A percentile compares a stretch with the other conserved stretches of the same genome.
Evolutionary conservation across 1,140 invertebrate species (phyloP).

Genomic region (Ostrea edulis): DNA sequence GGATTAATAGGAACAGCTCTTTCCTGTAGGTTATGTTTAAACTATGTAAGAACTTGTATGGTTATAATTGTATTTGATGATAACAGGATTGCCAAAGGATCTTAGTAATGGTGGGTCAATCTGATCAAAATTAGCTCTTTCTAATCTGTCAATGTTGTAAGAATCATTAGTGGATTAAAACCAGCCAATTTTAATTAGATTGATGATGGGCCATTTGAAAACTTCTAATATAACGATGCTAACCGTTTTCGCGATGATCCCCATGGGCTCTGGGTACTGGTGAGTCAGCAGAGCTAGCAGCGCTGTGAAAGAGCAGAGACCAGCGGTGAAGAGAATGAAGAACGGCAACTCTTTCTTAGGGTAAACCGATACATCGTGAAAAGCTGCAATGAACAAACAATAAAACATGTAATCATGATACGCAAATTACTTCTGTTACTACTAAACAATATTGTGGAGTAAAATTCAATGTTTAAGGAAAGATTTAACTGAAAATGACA

Average conservation of each 20-base stretch:
- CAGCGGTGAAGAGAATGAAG: slow-evolving; percentile 96
- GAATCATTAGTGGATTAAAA: too few species aligned
- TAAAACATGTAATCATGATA: neutral
- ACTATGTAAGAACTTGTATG: neutral
- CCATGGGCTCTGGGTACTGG: slow-evolving; percentile 96
- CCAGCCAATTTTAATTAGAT: too few species aligned
- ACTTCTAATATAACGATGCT: slow-evolving; percentile 61
- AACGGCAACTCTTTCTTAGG: slow-evolving; percentile 97
- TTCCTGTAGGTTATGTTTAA: too few species aligned
- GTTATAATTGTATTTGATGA: slow-evolving; percentile 76
- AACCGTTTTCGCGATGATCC: slow-evolving; percentile 88
- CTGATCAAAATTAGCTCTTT: too few species aligned
- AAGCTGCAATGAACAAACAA: slow-evolving; percentile 81
- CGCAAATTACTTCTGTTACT: too few species aligned
- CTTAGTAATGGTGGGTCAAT: slow-evolving; percentile 69
- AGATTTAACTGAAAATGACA: too few species aligned
- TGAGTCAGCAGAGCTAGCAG: slow-evolving; percentile 94
- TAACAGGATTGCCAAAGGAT: slow-evolving; percentile 93
- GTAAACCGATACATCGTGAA: slow-evolving; percentile 97
- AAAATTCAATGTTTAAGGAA: too few species aligned
- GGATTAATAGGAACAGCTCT: too few species aligned
- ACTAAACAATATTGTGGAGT: too few species aligned
- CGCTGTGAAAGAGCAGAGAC: slow-evolving; percentile 96
- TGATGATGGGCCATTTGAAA: too few species aligned
- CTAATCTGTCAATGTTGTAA: too few species aligned